These are phyloP conservation scores for Embidobia sp. DNA, from an alignment of 2,888 invertebrate genomes.

Conservation along the genomic window DNA sequence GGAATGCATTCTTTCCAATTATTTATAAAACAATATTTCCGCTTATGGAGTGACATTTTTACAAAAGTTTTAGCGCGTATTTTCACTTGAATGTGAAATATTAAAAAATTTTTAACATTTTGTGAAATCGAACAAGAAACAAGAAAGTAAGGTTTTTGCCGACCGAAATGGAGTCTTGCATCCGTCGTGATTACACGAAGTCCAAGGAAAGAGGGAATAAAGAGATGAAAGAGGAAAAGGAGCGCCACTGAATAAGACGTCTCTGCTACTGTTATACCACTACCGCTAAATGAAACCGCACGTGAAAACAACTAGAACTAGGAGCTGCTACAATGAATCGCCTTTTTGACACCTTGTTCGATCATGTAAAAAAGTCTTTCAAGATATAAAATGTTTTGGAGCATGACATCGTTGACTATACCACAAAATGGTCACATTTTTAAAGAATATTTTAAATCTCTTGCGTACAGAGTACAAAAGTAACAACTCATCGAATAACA, in stretches of 20 bases:
- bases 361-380: constrained; percentile 56
- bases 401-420: constrained; percentile 2
- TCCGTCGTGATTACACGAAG: constrained; percentile 65
- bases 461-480: no score
- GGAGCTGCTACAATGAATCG: constrained; percentile 73
- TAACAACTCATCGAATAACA: background rate
- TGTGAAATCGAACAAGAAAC: constrained; percentile 63
- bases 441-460: no score
- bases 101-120: constrained; percentile 56
- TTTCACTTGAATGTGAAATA: constrained; percentile 29
- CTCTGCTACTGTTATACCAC: constrained; percentile 66
- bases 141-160: constrained; percentile 64
- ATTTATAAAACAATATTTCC: no score
- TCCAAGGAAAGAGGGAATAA: constrained; percentile 62
- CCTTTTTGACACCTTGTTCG: constrained; percentile 73
- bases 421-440: no score
- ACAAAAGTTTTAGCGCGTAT: constrained; percentile 34
- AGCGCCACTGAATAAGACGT: constrained; percentile 62
- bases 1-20: no score
- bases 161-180: constrained; percentile 63
- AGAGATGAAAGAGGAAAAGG: constrained; percentile 62
- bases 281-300: constrained; percentile 78
- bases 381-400: constrained; percentile 34
- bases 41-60: no score
- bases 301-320: constrained; percentile 74